Percentiles rank a stretch among this genome's conserved stretches.
phyloP scores from a whole-genome alignment of 2,113 vertebrate species.

The Clinocottus analis region DNA sequence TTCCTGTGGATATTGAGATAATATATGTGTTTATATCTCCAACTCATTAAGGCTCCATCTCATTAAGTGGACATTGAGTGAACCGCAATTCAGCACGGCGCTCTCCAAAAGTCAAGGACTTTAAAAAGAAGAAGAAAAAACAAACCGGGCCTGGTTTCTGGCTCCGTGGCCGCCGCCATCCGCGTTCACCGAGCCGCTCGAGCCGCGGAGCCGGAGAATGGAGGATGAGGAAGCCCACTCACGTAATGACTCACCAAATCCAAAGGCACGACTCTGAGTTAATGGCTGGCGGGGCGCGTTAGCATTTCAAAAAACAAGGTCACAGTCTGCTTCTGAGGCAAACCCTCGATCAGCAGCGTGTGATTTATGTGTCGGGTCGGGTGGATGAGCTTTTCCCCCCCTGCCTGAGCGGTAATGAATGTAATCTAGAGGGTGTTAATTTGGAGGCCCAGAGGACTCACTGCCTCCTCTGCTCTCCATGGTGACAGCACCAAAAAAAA shows the following conservation, averaged over 20 bases:
- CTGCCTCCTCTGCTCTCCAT: slow-evolving; percentile 44
- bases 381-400: slow-evolving; percentile 19
- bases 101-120: slow-evolving; percentile 20
- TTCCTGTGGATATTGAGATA: slow-evolving; percentile 24
- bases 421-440: slow-evolving; percentile 53
- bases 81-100: background rate
- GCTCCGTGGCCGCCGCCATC: background rate
- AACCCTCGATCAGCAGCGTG: slow-evolving; percentile 44
- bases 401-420: slow-evolving; percentile 59
- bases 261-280: slow-evolving; percentile 53
- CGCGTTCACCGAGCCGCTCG: slow-evolving; percentile 23
- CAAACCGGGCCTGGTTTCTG: slow-evolving; percentile 27
- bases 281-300: slow-evolving; percentile 46
- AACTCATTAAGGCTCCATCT: slow-evolving; percentile 26
- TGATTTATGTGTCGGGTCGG: slow-evolving; percentile 71
- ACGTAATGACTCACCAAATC: slow-evolving; percentile 59
- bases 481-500: slow-evolving; percentile 44
- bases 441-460: slow-evolving; percentile 45
- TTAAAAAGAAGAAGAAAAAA: no score
- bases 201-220: slow-evolving; percentile 42
- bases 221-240: slow-evolving; percentile 33
- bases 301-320: slow-evolving; percentile 69
- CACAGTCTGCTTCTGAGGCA: slow-evolving; percentile 51
- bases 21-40: slow-evolving; percentile 10
- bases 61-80: slow-evolving; percentile 42